Percentiles rank a stretch among this genome's conserved stretches.
Evolutionary conservation across 2,113 vertebrate genomes (phyloP).

Genomic region (Drymodes brunneopygia): DNA sequence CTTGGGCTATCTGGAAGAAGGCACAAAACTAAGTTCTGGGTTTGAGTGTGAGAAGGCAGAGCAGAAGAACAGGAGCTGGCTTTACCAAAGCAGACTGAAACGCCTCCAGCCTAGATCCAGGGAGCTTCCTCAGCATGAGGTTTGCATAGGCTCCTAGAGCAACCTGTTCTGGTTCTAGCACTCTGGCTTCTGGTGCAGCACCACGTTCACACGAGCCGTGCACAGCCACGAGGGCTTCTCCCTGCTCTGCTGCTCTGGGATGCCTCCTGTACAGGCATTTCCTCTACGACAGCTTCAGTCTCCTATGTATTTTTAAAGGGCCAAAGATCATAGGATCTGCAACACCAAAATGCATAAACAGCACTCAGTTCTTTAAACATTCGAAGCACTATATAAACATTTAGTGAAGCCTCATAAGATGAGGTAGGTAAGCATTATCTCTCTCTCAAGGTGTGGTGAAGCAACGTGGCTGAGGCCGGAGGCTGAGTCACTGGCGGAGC

Average conservation of each 20-base stretch:
- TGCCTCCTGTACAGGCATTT: neutral
- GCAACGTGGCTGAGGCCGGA: neutral
- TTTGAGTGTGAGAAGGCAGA: neutral
- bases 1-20: neutral
- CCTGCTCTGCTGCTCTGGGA: neutral
- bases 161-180: conserved; percentile 14
- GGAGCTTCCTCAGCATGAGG: neutral
- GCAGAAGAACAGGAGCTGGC: neutral
- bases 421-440: conserved; percentile 44
- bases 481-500: conserved; percentile 42
- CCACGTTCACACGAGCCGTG: accelerated
- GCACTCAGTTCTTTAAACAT: conserved; percentile 15
- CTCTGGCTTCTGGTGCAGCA: neutral
- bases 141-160: conserved; percentile 18
- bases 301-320: neutral
- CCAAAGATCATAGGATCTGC: neutral
- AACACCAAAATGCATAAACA: neutral
- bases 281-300: neutral
- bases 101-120: neutral
- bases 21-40: neutral
- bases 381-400: conserved; percentile 37
- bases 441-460: conserved; percentile 40
- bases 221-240: neutral
- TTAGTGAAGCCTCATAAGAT: conserved; percentile 29
- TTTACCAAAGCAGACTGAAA: neutral